Evolutionary conservation across 1,140 invertebrate genomes (phyloP), one percentile per base, ranked within the genome.

Genomic region (Diabrotica undecimpunctata): DNA sequence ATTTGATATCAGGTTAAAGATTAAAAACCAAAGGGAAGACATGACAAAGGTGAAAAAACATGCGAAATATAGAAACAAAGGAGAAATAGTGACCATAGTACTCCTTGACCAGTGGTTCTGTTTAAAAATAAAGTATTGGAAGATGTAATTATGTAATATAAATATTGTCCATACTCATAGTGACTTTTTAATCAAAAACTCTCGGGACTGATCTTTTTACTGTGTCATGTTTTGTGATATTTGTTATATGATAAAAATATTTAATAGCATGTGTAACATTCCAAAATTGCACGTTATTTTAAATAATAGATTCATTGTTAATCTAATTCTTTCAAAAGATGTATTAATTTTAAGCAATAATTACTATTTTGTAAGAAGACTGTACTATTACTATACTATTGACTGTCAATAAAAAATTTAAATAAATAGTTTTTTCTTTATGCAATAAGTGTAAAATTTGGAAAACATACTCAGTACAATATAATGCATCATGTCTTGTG

Each of bases 161-260:
- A 10, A 46, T 10, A 46, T 46, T 10, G 6, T 46, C 8, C 6
- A 2, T 46, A 10, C 2, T 46, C n/a, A 10, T 4, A 46, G n/a
- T 6, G 3, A 10, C n/a, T 46, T n/a, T n/a, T n/a, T 46, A 6
- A 10, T 10, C 3, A 46, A n/a, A 10, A 46, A 8, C n/a, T n/a
- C 41, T 46, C n/a, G n/a, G 5, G n/a, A 46, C 8, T 46, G 41
- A 46, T 46, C 3, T 8, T 10, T 46, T 46, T 46, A 10, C 41
- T 46, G 41, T 46, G 8, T 46, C n/a, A 46, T 46, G 41, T 46
- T 46, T 46, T 46, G 41, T 46, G 41, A 46, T 46, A 46, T 46
- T 46, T 46, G 41, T 46, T 46, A 25, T 25, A 25, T 25, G 4
- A 25, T 25, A 25, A 25, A 46, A 46, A 10, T 10, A 6, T 46